Percentiles rank a stretch among this genome's conserved stretches.
These are phyloP conservation scores for Porites divaricata DNA, from an alignment of 92 coral and sea anemone genomes.

Conservation along the genomic window DNA sequence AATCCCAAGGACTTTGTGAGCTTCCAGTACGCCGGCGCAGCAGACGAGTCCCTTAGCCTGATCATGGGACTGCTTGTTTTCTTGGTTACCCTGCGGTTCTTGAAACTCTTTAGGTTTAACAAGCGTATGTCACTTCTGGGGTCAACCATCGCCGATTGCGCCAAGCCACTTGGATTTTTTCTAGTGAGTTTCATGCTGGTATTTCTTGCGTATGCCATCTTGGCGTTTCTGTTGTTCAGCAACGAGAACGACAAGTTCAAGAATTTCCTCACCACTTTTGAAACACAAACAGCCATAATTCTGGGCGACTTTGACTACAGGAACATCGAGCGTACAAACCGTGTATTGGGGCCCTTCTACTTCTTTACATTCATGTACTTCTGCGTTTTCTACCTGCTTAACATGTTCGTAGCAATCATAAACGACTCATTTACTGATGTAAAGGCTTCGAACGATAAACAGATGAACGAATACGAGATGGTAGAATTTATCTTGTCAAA, in stretches of 20 bases:
- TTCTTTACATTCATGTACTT: conserved; percentile 90
- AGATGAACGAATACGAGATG: conserved; percentile 85
- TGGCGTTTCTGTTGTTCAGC: conserved; percentile 78
- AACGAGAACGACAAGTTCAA: conserved; percentile 53
- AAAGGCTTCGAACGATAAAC: conserved; percentile 64
- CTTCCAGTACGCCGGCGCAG: conserved; percentile 92
- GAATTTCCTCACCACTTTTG: conserved; percentile 57
- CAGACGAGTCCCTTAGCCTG: conserved; percentile 73
- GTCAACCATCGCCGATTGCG: conserved; percentile 70
- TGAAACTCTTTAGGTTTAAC: conserved; percentile 82
- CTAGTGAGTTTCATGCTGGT: conserved; percentile 72
- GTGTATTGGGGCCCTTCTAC: conserved; percentile 79
- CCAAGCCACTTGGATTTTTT: conserved; percentile 80
- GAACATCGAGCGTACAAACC: conserved; percentile 54
- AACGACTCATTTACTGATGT: conserved; percentile 89
- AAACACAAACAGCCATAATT: conserved; percentile 76
- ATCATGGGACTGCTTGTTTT: conserved; percentile 87
- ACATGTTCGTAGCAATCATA: conserved; percentile 96
- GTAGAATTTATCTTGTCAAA: conserved; percentile 75
- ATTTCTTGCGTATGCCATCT: conserved; percentile 70
- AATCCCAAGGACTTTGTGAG: conserved; percentile 93
- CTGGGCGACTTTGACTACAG: conserved; percentile 92
- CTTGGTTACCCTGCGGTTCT: conserved; percentile 77
- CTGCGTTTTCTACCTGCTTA: conserved; percentile 83
- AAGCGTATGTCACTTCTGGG: conserved; percentile 88